Base-by-base conservation (phyloP, 1,140 invertebrate genomes). In the Cecropterus lyciades region DNA sequence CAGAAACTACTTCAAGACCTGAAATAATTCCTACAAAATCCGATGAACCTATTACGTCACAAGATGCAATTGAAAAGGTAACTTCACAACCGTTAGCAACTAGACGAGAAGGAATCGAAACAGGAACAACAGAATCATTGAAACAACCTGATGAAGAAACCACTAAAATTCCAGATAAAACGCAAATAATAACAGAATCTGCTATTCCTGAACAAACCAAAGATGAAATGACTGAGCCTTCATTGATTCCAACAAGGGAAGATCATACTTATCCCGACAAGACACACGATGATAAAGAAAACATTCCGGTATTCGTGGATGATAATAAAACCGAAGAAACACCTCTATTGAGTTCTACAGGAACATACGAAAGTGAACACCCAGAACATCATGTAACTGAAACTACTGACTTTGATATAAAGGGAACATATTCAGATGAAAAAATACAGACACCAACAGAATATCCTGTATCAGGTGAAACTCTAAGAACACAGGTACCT, bases 61-160 rank as follows among this genome's bases (percentile, higher is more conserved):
- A 17, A 43, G n/a, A 8, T 13, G 15, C 11, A 9, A 33, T 30
- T 42, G 46, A 51, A 20, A 59, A 51, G 20, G 27, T 16, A 14
- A 51, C 16, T 64, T 43, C 15, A 24, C 42, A 46, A 13, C 17
- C 20, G 14, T 27, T 10, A 9, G 6, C 30, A 4, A 65, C 40
- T 7, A 16, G 42, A 46, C 10, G 17, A 55, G 24, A 51, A 51
- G 67, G 45, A 20, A 69, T 37, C 52, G 46, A 55, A 43, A 48
- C 48, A 24, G 37, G 14, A 42, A 49, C 37, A 14, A 56, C 57
- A 43, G 67, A 63, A 40, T 40, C 20, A 14, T 33, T 24, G 46
- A 56, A 64, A 57, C 46, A 65, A 59, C 9, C 14, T 15, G n/a
- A 20, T 42, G n/a, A 24, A 10, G 57, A 13, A 40, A 27, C 16